Evolutionary conservation across 2,888 invertebrate species (phyloP).

Genomic region (Caenorhabditis sulstoni): DNA sequence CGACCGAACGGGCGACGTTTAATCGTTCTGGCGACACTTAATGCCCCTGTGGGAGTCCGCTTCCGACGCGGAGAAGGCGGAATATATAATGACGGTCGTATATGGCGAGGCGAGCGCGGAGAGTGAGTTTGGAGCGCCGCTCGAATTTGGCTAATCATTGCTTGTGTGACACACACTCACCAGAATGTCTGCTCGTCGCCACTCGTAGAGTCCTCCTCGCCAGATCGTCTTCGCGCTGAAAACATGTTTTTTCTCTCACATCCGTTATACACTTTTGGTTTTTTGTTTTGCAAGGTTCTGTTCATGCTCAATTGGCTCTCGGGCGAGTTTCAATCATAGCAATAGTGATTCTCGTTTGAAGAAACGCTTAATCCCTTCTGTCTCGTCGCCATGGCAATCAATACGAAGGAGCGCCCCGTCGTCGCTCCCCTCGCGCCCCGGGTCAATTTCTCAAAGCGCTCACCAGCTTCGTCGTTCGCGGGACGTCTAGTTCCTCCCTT

Average conservation of each 20-base stretch:
- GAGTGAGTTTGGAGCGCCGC: background rate
- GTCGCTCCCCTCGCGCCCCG: background rate
- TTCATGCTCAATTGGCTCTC: background rate
- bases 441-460: background rate
- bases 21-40: constrained; percentile 10
- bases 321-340: background rate
- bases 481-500: constrained; percentile 55
- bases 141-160: constrained; percentile 18
- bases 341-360: background rate
- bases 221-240: constrained; percentile 49
- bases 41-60: background rate
- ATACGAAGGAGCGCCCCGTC: too few species aligned
- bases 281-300: background rate
- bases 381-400: background rate
- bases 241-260: background rate
- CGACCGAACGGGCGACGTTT: constrained; percentile 10
- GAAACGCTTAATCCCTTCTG: background rate
- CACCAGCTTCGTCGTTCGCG: constrained; percentile 54
- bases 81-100: constrained; percentile 7
- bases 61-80: background rate
- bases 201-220: constrained; percentile 52
- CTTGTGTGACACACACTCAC: constrained; percentile 24
- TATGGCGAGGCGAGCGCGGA: background rate
- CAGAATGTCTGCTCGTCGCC: constrained; percentile 58
- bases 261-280: background rate